Percentiles rank a stretch among this genome's conserved stretches.
Conservation (phyloP, 2,113 vertebrate genomes). For the Gulo gulo region DNA sequence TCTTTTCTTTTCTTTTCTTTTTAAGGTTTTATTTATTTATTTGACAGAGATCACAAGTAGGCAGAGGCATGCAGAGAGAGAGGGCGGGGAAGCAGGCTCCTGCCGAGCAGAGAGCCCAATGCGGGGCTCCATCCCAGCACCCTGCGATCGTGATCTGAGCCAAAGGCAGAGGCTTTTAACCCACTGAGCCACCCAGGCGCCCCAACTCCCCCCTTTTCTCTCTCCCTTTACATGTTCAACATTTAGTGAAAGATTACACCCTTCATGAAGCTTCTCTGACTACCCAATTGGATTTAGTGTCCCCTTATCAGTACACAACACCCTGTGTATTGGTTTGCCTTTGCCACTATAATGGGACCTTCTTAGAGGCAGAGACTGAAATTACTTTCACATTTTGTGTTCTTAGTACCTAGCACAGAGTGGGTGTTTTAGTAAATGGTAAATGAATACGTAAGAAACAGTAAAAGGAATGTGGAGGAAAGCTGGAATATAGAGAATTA, state of each 20-base stretch:
- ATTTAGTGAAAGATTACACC: neutral
- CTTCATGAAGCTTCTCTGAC: neutral
- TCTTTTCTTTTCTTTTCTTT: neutral
- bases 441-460: constrained; percentile 8
- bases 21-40: too few relatives aligned
- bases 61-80: too few relatives aligned
- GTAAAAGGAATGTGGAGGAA: neutral
- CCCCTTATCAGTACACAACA: neutral
- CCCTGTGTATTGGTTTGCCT: neutral
- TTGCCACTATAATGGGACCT: neutral
- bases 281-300: neutral
- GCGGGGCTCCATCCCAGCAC: too few relatives aligned
- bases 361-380: neutral
- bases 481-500: neutral
- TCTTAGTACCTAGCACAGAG: neutral
- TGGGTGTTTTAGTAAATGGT: neutral
- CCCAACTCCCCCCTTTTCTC: neutral
- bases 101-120: too few relatives aligned
- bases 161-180: too few relatives aligned
- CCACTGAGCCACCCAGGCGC: too few relatives aligned
- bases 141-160: too few relatives aligned
- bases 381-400: constrained; percentile 4
- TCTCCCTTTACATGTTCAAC: neutral
- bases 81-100: too few relatives aligned
- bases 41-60: too few relatives aligned